Evolutionary conservation across 2,113 vertebrate species (phyloP).

Genomic region (Felis chaus): DNA sequence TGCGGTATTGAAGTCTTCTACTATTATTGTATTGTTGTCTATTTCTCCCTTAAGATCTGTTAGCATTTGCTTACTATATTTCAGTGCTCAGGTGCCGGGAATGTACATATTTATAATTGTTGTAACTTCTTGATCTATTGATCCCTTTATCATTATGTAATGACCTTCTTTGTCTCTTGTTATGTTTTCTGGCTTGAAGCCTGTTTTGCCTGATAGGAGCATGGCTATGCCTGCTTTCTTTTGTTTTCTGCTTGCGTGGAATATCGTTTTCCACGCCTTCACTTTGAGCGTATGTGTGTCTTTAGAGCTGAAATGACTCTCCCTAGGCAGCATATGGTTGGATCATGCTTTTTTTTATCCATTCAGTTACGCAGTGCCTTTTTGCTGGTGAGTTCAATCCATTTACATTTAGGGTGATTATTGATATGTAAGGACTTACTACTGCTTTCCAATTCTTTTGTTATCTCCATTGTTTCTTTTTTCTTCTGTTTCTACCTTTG

Average conservation of each 20-base stretch:
- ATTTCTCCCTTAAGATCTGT: neutral
- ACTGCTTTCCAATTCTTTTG: neutral
- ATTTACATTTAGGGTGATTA: neutral
- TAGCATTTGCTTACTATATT: neutral
- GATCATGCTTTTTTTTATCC: neutral
- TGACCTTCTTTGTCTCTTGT: neutral
- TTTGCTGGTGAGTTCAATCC: neutral
- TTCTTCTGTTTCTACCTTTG: neutral
- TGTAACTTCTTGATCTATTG: neutral
- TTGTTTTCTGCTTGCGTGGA: neutral
- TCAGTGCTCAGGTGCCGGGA: neutral
- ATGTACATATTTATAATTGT: neutral
- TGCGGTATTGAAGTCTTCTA: neutral
- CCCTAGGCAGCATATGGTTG: neutral
- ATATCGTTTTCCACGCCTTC: neutral
- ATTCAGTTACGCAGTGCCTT: neutral
- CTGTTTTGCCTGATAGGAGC: neutral
- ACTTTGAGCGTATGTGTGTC: neutral
- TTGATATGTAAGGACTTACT: neutral
- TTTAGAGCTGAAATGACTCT: neutral
- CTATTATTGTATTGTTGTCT: neutral
- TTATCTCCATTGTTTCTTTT: neutral
- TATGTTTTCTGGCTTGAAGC: neutral
- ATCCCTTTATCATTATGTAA: neutral
- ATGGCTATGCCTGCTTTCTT: neutral